phyloP scores from a whole-genome alignment of 2,113 vertebrate species.

The Pedionomus torquatus region DNA sequence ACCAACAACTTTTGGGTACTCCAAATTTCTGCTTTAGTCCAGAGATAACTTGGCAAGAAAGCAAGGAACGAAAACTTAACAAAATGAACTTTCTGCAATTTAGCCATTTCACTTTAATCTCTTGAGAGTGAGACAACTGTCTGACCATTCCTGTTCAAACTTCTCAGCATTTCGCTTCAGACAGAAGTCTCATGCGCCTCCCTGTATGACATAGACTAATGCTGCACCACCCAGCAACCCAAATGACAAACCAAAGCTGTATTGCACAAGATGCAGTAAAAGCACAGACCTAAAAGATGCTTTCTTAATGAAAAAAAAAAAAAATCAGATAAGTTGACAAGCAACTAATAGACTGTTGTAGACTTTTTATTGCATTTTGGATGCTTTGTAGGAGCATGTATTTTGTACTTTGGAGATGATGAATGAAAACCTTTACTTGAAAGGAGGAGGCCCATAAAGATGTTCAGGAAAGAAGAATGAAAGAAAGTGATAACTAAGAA shows the following conservation, averaged over 20 bases:
- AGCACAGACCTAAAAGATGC: neutral
- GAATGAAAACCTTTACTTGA: neutral
- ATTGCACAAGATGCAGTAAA: neutral
- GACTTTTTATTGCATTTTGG: neutral
- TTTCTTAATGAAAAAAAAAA: neutral
- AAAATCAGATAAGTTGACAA: neutral
- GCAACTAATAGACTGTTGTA: neutral
- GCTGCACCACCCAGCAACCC: neutral
- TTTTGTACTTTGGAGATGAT: neutral
- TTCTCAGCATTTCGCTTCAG: neutral
- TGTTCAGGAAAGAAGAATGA: neutral
- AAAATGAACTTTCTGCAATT: neutral
- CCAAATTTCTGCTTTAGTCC: neutral
- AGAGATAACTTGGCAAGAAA: neutral
- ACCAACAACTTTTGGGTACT: neutral
- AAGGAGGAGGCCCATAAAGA: neutral
- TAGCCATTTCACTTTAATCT: neutral
- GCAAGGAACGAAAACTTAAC: neutral
- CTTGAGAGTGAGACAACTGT: neutral
- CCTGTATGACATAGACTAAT: neutral
- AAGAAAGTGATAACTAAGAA: neutral
- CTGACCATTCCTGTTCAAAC: neutral
- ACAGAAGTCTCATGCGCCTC: neutral
- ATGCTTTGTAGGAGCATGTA: neutral
- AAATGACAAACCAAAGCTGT: neutral